These are phyloP conservation scores for Microctonus hyperodae DNA, from an alignment of 2,888 invertebrate species.

Conservation along the genomic window DNA sequence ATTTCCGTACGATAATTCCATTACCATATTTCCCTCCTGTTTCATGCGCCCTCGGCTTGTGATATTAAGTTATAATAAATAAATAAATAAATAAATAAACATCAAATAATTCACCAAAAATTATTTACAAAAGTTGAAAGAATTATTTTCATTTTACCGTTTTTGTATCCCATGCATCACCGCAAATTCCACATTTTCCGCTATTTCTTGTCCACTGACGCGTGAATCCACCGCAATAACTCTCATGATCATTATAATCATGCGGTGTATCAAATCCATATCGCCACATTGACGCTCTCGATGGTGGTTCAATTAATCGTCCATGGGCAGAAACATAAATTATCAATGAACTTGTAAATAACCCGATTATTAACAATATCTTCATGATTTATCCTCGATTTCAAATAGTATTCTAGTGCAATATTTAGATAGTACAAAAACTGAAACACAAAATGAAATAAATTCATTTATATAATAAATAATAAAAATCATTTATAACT, in stretches of 20 bases:
- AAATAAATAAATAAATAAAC: conserved; percentile 21
- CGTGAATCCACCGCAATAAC: conserved; percentile 87
- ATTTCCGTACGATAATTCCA: conserved; percentile 82
- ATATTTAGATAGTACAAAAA: background rate
- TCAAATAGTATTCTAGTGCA: background rate
- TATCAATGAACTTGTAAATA: conserved; percentile 42
- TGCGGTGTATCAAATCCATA: conserved; percentile 88
- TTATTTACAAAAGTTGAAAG: no score
- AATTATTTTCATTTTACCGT: conserved; percentile 54
- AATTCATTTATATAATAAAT: background rate
- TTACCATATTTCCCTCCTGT: conserved; percentile 84
- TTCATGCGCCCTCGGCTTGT: conserved; percentile 82
- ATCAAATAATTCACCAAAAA: no score
- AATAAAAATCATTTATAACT: background rate
- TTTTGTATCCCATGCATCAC: conserved; percentile 80
- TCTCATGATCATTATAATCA: conserved; percentile 89
- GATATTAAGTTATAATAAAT: no score
- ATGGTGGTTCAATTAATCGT: conserved; percentile 84
- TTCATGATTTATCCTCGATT: conserved; percentile 30
- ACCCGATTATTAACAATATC: conserved; percentile 36
- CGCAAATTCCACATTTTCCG: conserved; percentile 88
- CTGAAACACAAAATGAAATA: background rate
- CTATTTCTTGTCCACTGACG: conserved; percentile 82
- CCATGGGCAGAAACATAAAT: conserved; percentile 70
- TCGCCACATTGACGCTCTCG: conserved; percentile 87